Conservation (phyloP, 2,113 vertebrate genomes). For the Chloropsis cyanopogon region DNA sequence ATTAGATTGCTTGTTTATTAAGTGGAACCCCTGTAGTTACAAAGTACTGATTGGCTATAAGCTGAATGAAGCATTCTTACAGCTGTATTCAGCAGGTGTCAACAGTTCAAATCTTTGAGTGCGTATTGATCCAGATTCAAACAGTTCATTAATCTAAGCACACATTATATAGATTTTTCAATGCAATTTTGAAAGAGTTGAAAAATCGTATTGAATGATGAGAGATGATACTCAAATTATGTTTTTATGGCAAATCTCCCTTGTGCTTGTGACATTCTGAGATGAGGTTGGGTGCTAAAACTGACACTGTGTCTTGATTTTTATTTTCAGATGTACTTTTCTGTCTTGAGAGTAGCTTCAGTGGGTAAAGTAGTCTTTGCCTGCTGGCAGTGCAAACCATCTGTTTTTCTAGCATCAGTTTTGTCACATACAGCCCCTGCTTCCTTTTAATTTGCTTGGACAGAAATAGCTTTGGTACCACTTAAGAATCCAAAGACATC, state of each 20-base stretch:
- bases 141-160: slow-evolving; percentile 85
- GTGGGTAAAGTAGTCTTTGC: not conserved
- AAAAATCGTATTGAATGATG: slow-evolving; percentile 82
- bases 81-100: slow-evolving; percentile 77
- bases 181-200: slow-evolving; percentile 76
- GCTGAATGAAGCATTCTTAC: slow-evolving; percentile 63
- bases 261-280: slow-evolving; percentile 12
- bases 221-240: slow-evolving; percentile 79
- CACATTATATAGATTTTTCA: slow-evolving; percentile 83
- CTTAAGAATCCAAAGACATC: not conserved
- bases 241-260: slow-evolving; percentile 69
- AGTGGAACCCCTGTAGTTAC: slow-evolving; percentile 75
- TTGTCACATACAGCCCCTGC: not conserved
- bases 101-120: slow-evolving; percentile 74
- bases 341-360: slow-evolving; percentile 3
- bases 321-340: slow-evolving; percentile 22
- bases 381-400: not conserved
- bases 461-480: not conserved
- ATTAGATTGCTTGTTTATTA: slow-evolving; percentile 81
- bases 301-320: not conserved
- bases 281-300: not conserved
- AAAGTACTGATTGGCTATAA: slow-evolving; percentile 69
- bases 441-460: not conserved
- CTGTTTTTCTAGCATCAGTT: not conserved
- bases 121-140: slow-evolving; percentile 80